Percentiles rank a stretch among this genome's conserved stretches.
phyloP scores from a whole-genome alignment of 2,797 vertebrate species.

The Syngnathus acus region DNA sequence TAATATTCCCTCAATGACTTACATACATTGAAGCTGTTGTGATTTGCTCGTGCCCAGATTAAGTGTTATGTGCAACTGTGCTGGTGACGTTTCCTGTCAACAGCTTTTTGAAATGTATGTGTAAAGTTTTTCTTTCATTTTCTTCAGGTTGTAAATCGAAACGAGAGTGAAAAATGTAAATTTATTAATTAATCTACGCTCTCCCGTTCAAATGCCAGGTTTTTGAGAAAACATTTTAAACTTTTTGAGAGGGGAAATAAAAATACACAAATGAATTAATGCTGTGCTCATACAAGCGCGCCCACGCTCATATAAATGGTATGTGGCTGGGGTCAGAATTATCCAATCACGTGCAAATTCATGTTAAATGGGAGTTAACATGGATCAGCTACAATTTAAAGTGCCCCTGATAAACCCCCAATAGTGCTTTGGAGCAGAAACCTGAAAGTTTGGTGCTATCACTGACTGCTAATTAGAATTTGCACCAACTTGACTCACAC shows the following conservation, averaged over 20 bases:
- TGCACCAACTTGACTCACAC: no score
- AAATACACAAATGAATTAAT: not conserved
- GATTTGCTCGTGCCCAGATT: conserved; percentile 15
- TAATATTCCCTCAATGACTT: not conserved
- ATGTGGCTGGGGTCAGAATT: no score
- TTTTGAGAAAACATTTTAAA: no score
- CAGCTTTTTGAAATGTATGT: conserved; percentile 3
- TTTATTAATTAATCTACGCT: not conserved
- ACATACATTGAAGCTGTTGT: conserved; percentile 3
- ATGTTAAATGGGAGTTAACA: no score
- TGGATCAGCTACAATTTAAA: no score
- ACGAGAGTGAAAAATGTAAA: no score
- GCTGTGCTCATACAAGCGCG: not conserved
- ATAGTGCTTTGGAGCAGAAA: no score
- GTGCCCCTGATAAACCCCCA: no score
- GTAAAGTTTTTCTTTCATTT: not conserved
- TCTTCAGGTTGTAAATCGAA: not conserved
- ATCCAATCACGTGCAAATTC: no score
- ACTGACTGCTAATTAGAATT: no score
- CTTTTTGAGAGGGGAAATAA: not conserved
- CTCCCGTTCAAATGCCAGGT: not conserved
- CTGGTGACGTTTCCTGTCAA: conserved; percentile 58
- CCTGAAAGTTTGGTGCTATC: no score
- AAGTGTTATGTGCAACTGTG: conserved; percentile 62
- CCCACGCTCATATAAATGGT: no score